Evolutionary conservation across 2,113 vertebrate species (phyloP), one percentile per base, ranked within the genome.

Genomic region (Hydropotes inermis): DNA sequence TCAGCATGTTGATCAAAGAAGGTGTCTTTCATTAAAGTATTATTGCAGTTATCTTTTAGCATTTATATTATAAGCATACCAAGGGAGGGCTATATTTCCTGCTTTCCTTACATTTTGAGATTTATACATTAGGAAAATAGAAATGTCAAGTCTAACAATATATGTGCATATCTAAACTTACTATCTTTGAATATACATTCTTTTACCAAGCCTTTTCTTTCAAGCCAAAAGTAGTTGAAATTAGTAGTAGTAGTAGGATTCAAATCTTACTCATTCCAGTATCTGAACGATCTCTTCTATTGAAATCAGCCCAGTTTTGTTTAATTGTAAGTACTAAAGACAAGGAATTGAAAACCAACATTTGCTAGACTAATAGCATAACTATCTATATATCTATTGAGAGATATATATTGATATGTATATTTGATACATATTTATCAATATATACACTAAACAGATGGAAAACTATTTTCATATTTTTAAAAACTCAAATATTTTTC

Each of bases 1-100:
- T 78, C 43, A 79, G 64, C n/a, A 93, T 94, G 95, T 90, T 74
- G 21, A 91, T 98, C 91, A 95, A 74, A 95, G 93, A 97, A 89
- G 47, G 54, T 11, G 0, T 27, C 82, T 95, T 84, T 97, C 61
- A 97, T 93, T 96, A 90, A 45, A 70, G 57, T 64, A 93, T 96
- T 98, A 52, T 4, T 76, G 25, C 14, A 70, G 81, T 82, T 43
- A 83, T 30, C 78, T 83, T 97, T 97, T 52, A 52, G 5, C 64
- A 67, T 60, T 84, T 92, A 28, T 43, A 47, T 60, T 83, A 95
- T 43, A 55, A 81, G 16, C 12, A 58, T 87, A 74, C 25, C 1
- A 84, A 50, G 25, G 27, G 15, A 86, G n/a, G 58, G 5, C 27
- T 19, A 45, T 74, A 19, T 43, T 91, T 88, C 30, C 23, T 95